Evolutionary conservation across 1,140 invertebrate species (phyloP), one percentile per base, ranked within the genome.

Genomic region (Trinorchestia longiramus): DNA sequence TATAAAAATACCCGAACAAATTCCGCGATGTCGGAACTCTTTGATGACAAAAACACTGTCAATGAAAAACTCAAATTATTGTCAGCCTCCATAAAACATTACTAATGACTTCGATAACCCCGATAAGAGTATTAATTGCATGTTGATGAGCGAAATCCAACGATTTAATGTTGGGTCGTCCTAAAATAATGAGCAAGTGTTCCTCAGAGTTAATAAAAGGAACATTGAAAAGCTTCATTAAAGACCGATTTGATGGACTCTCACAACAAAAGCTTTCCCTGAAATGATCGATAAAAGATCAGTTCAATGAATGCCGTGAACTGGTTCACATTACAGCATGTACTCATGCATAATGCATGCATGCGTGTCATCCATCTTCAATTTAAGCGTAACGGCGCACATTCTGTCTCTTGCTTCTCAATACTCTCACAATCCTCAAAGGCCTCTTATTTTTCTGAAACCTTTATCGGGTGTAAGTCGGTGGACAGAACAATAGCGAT

Each of bases 101-200:
- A 94, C 92, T 94, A 94, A 94, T 45, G 43, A 43, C 44, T 45
- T 42, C 43, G 92, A 94, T 94, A 94, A 94, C 47, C 36, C 92
- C 43, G 92, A 94, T 94, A 94, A 94, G 92, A 94, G 41, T 94
- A 94, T 94, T 94, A 94, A 94, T 94, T 47, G 40, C 92, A 94
- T 43, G 40, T 8, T 47, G 36, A 94, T 47, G 92, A 94, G 44
- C 44, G 41, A 36, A 6, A 43, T 42, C 43, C 44, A 47, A 53
- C 6, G 41, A 94, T 94, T 94, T 47, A 47, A 45, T 94, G 45
- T 28, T 43, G 0, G 40, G 92, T 40, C 40, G 44, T 45, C 43
- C 40, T 6, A 11, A 43, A 44, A 94, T 45, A 47, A 94, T 11
- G 92, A 28, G 92, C 17, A 47, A 28, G 43, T 94, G 44, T 94